Conservation (phyloP, 2,888 invertebrate genomes). For the Tricholauxania praeusta region DNA sequence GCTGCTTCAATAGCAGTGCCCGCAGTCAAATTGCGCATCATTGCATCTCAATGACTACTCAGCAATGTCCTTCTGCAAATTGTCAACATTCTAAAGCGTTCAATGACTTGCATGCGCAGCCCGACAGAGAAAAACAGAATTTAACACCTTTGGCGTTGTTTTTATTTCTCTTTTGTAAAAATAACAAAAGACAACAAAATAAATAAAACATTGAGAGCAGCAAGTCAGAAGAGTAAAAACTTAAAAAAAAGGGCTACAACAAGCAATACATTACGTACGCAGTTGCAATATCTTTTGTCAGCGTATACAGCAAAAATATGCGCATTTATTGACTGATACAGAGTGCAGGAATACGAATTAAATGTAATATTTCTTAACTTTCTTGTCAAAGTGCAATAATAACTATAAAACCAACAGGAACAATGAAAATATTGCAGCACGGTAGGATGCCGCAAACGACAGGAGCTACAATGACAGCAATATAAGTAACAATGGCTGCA, state of each 20-base stretch:
- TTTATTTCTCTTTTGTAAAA: not conserved
- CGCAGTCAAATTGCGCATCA: not conserved
- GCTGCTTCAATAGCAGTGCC: not conserved
- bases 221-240: not conserved
- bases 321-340: conserved; percentile 27
- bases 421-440: conserved; percentile 17
- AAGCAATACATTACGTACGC: not conserved
- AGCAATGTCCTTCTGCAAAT: conserved; percentile 24
- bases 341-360: not conserved
- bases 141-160: not conserved
- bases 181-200: not conserved
- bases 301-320: conserved; percentile 16
- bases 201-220: not conserved
- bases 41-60: not conserved
- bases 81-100: conserved; percentile 31
- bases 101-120: conserved; percentile 13
- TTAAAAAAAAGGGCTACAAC: not conserved
- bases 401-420: not conserved
- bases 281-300: conserved; percentile 1
- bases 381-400: conserved; percentile 3
- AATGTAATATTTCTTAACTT: not conserved
- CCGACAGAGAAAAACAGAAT: conserved; percentile 1
- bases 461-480: not conserved
- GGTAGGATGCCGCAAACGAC: not conserved
- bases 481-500: too few species aligned